Base-by-base conservation (phyloP, 1,140 invertebrate genomes). In the Drosophila bipectinata region DNA sequence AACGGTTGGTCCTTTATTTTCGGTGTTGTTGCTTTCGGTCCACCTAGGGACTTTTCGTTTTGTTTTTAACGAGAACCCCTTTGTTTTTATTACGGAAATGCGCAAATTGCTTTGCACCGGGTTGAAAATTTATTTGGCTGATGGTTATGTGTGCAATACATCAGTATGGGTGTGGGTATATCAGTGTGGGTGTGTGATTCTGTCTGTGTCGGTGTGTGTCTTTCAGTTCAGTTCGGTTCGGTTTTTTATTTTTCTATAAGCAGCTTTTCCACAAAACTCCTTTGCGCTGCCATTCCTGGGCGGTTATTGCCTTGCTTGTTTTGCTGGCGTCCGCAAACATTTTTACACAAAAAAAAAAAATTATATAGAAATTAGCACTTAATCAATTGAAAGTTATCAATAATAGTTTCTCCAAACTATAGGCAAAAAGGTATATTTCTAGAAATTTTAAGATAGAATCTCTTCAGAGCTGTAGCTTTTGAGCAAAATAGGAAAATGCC, bases 41-140 rank as follows among this genome's bases (percentile, higher is more conserved):
- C 54, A 75, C 49, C 72, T 39, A 53, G 54, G 61, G 54, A 75
- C 61, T 58, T 54, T 67, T 57, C 69, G 78, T 61, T 87, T 85
- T 85, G 82, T 85, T 87, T 88, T 88, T 85, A 85, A 85, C 82
- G 81, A 85, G 82, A 51, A 77, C 82, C 74, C 75, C 82, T 87
- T 72, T 82, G 82, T 85, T 85, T 85, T 85, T 87, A 78, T 72
- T 88, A 78, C 82, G 82, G 82, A 85, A 85, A 87, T 85, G 82
- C 83, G 82, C 82, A 85, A 85, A 85, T 85, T 85, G 82, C 82
- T 85, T 85, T 85, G 83, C 81, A 84, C 81, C 81, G 81, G 81
- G 72, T 71, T 72, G 67, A 61, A 71, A 74, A 81, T 81, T 85
- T 84, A 75, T 85, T 87, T 76, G 58, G 52, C 68, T 44, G 41